Percentiles rank a stretch among this genome's conserved stretches.
These are phyloP conservation scores for Orius laevigatus DNA, from an alignment of 1,140 invertebrate genomes.

Conservation along the genomic window DNA sequence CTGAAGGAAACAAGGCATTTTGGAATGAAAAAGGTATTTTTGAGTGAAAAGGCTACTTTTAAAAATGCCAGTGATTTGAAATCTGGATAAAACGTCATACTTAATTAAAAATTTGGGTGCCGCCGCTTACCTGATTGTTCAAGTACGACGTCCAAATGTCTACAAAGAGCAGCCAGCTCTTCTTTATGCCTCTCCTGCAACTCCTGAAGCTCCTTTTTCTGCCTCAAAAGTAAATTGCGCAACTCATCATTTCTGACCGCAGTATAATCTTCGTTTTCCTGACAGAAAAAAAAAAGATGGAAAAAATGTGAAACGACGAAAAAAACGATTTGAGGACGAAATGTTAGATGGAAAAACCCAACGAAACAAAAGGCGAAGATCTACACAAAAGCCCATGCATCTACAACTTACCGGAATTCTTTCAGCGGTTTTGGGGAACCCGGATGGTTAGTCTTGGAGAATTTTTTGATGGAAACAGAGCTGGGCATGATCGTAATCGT, in stretches of 20 bases:
- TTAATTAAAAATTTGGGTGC: too few species aligned
- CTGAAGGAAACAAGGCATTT: too few species aligned
- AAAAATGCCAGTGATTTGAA: too few species aligned
- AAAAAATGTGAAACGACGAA: too few species aligned
- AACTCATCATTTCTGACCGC: conserved; percentile 15
- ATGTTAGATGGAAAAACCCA: neutral
- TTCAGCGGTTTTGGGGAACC: too few species aligned
- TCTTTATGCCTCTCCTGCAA: conserved; percentile 20
- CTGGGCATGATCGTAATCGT: neutral
- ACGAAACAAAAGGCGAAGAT: neutral
- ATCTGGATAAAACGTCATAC: too few species aligned
- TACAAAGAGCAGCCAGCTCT: conserved; percentile 20
- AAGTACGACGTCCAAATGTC: conserved; percentile 9
- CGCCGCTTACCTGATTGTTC: too few species aligned
- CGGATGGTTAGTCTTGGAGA: too few species aligned
- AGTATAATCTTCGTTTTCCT: conserved; percentile 10
- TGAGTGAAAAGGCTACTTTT: too few species aligned
- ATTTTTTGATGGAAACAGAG: too few species aligned
- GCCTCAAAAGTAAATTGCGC: conserved; percentile 17
- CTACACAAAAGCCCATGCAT: neutral
- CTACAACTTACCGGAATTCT: neutral
- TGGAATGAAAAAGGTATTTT: too few species aligned
- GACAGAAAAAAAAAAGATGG: conserved; percentile 1
- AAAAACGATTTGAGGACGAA: too few species aligned
- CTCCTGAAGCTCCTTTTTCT: conserved; percentile 19